A percentile compares a stretch with the other conserved stretches of the same genome.
phyloP scores from a whole-genome alignment of 2,797 vertebrate species.

The Xiphorhynchus erythropygius region DNA sequence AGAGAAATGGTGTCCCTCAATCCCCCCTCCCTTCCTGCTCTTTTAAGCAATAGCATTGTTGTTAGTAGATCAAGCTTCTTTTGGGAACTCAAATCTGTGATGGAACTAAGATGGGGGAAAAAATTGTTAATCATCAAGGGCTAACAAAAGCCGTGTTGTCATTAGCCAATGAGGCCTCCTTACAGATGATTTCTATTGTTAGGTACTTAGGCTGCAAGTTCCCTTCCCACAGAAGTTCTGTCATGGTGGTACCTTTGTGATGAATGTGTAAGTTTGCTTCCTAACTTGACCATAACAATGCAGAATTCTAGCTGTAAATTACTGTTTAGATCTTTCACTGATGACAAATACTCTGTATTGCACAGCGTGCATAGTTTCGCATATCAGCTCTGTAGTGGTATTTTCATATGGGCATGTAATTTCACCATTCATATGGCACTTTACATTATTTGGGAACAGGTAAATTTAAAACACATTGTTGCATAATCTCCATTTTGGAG shows the following conservation, averaged over 20 bases:
- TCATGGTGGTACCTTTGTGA: not conserved
- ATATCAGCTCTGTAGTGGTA: not conserved
- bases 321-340: not conserved
- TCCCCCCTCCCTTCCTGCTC: rapidly evolving
- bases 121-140: not conserved
- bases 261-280: not conserved
- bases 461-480: not conserved
- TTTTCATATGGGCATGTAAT: not conserved
- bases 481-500: not conserved
- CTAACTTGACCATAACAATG: not conserved
- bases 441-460: not conserved
- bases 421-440: not conserved
- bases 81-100: not conserved
- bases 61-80: not conserved
- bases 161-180: not conserved
- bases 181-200: not conserved
- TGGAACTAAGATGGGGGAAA: not conserved
- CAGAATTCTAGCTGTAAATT: not conserved
- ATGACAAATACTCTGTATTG: not conserved
- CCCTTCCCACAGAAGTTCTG: not conserved
- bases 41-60: not conserved
- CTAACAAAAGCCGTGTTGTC: not conserved
- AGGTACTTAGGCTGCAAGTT: not conserved
- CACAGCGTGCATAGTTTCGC: not conserved
- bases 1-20: not conserved